Evolutionary conservation across 2,113 vertebrate species (phyloP), one percentile per base, ranked within the genome.

Genomic region (Onychostruthus taczanowskii): DNA sequence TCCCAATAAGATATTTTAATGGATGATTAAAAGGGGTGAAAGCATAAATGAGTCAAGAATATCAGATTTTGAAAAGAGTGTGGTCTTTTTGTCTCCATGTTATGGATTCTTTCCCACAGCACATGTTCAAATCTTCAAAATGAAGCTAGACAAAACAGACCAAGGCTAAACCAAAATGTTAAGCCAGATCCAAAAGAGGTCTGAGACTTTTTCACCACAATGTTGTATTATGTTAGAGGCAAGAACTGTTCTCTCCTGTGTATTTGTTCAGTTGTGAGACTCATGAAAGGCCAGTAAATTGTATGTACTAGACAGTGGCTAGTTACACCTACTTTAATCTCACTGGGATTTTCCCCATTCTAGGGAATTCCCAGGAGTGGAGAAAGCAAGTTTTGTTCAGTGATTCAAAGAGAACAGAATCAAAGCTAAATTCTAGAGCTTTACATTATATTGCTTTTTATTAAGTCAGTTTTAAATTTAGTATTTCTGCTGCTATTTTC

Each of bases 301-400:
- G 18, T 76, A 41, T 30, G 30, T 94, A 28, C 63, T 93, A 93
- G 84, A 44, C 91, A 74, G 78, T 76, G 91, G 59, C 93, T 93
- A 53, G 74, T 76, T 90, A 90, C 82, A 87, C 87, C 90, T 95
- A 93, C 72, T 86, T 63, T 80, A 70, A 86, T 67, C 46, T 95
- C 59, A 43, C 30, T 74, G 87, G 93, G 91, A 67, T 95, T 95
- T 94, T 90, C 95, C 92, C 72, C 4, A 1, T 86, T 80, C 35
- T 63, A 73, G 85, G 92, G 87, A 92, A 78, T 95, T 96, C 92
- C 85, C 93, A 70, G 68, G 10, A 77, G 43, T 50, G 24, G 11
- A 91, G 72, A 80, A 91, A 52, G 44, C 1, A 6, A 31, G 14
- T 72, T 72, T 70, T 79, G 13, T 81, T 87, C 26, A 56, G 23